Evolutionary conservation across 2,888 invertebrate species (phyloP).

Genomic region (Quadriops clusia): DNA sequence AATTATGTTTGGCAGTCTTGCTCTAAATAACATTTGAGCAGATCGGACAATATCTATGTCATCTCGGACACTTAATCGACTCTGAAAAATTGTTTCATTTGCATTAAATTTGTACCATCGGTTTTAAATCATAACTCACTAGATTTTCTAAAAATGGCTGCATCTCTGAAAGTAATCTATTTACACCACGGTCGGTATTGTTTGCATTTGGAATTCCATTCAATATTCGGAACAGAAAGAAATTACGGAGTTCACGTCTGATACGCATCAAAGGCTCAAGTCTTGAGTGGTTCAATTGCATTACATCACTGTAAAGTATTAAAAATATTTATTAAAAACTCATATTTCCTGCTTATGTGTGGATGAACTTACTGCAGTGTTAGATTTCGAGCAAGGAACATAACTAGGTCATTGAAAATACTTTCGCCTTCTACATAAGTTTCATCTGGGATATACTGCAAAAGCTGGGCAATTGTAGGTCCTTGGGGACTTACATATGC

Average conservation of each 20-base stretch:
- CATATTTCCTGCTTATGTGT: slow-evolving; percentile 4
- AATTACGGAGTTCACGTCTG: slow-evolving; percentile 36
- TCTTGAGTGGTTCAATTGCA: slow-evolving; percentile 31
- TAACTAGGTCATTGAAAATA: slow-evolving; percentile 35
- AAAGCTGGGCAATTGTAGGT: slow-evolving; percentile 35
- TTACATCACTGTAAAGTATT: slow-evolving; percentile 27
- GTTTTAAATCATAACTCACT: slow-evolving; percentile 29
- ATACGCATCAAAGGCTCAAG: slow-evolving; percentile 36
- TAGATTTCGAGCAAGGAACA: slow-evolving; percentile 31
- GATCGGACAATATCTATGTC: slow-evolving; percentile 33
- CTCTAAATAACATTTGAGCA: slow-evolving; percentile 27
- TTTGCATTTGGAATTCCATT: slow-evolving; percentile 33
- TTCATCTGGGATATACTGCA: slow-evolving; percentile 33
- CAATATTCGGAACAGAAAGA: slow-evolving; percentile 36
- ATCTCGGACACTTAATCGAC: slow-evolving; percentile 24
- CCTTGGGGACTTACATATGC: slow-evolving; percentile 18
- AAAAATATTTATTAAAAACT: neutral
- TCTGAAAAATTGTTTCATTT: slow-evolving; percentile 25
- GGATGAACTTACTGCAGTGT: slow-evolving; percentile 30
- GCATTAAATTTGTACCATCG: slow-evolving; percentile 6
- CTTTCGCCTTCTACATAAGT: slow-evolving; percentile 35
- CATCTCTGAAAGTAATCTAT: slow-evolving; percentile 36
- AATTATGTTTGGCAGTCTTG: slow-evolving; percentile 29
- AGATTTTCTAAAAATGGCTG: slow-evolving; percentile 35
- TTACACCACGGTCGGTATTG: slow-evolving; percentile 35